Percentiles rank a stretch among this genome's conserved stretches.
These are phyloP conservation scores for Thereva nobilitata DNA, from an alignment of 2,888 invertebrate genomes.

Conservation along the genomic window DNA sequence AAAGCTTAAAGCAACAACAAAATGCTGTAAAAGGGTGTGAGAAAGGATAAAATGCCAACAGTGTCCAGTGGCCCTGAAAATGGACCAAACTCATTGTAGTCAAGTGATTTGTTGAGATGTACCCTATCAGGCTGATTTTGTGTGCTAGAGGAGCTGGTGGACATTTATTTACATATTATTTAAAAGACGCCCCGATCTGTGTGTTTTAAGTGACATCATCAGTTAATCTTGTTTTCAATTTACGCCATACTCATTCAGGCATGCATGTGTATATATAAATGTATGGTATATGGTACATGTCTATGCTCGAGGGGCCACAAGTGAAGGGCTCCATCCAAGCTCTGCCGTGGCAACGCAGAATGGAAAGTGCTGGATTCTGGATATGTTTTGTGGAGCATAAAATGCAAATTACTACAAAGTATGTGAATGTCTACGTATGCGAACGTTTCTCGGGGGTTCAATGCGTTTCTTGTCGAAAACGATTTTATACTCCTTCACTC, in stretches of 20 bases:
- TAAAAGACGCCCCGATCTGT: constrained; percentile 16
- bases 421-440: not conserved
- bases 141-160: constrained; percentile 3
- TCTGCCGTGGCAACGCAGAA: no score
- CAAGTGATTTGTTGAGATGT: constrained; percentile 12
- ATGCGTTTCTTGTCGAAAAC: constrained; percentile 19
- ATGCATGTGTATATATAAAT: not conserved
- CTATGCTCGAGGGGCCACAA: not conserved
- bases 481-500: constrained; percentile 26
- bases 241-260: constrained; percentile 32
- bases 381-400: constrained; percentile 22
- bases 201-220: constrained; percentile 38
- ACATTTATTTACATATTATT: constrained; percentile 17
- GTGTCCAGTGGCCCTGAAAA: constrained; percentile 21
- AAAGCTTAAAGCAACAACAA: not conserved
- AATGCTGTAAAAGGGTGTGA: not conserved
- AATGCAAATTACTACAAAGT: constrained; percentile 29
- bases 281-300: not conserved
- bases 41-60: constrained; percentile 19
- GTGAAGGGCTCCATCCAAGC: no score
- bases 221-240: constrained; percentile 40
- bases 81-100: constrained; percentile 8
- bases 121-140: not conserved
- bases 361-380: not conserved
- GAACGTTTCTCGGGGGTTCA: not conserved